Conservation (phyloP, 2,888 invertebrate species). For the Cataglyphis altisquamis region DNA sequence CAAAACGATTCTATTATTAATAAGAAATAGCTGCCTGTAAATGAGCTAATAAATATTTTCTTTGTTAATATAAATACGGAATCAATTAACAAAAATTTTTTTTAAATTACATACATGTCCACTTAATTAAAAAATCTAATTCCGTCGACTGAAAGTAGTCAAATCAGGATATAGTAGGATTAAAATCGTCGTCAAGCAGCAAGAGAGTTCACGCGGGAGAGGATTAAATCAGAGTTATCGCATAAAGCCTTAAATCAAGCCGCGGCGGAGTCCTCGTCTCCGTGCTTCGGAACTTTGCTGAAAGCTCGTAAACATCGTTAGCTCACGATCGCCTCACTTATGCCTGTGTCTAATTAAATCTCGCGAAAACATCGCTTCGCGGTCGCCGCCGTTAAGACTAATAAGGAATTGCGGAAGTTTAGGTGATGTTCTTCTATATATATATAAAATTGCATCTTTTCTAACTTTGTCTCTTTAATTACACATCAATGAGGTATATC, state of each 20-base stretch:
- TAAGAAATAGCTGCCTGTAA: background rate
- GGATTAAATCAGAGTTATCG: conserved; percentile 39
- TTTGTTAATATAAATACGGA: background rate
- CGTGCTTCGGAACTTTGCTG: conserved; percentile 61
- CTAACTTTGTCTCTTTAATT: conserved; percentile 35
- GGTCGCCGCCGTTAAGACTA: background rate
- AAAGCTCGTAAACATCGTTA: conserved; percentile 73
- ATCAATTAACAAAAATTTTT: background rate
- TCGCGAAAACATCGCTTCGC: conserved; percentile 58
- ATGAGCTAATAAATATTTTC: background rate
- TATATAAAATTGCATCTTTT: conserved; percentile 24
- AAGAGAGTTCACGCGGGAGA: background rate
- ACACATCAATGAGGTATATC: conserved; percentile 9
- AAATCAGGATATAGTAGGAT: background rate
- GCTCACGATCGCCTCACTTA: conserved; percentile 66
- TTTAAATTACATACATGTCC: background rate
- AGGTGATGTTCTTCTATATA: background rate
- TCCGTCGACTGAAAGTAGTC: background rate
- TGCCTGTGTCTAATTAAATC: conserved; percentile 69
- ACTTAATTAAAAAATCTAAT: background rate
- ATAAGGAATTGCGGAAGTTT: conserved; percentile 25
- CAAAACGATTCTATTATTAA: background rate
- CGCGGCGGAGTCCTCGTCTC: conserved; percentile 3
- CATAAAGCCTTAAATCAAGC: conserved; percentile 30
- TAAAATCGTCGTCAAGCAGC: conserved; percentile 10